These are phyloP conservation scores for Herminia tarsipennalis DNA, from an alignment of 2,888 invertebrate genomes.

Conservation along the genomic window DNA sequence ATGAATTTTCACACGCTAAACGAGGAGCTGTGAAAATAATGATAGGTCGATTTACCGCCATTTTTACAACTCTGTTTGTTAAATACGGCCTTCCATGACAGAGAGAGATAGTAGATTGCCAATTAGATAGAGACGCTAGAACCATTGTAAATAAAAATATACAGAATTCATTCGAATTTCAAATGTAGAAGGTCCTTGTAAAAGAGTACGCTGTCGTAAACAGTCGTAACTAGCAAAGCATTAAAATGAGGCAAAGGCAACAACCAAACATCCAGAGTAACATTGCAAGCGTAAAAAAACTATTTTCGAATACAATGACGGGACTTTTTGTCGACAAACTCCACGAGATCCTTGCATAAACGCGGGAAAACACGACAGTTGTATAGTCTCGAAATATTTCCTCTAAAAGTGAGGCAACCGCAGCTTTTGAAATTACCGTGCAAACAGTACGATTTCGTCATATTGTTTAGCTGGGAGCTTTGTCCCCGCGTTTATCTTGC, in stretches of 20 bases:
- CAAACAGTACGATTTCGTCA: conserved; percentile 55
- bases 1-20: too few relatives aligned
- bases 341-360: conserved; percentile 20
- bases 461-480: conserved; percentile 49
- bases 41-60: too few relatives aligned
- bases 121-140: too few relatives aligned
- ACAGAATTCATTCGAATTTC: too few relatives aligned
- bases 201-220: background rate
- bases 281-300: conserved; percentile 23
- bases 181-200: too few relatives aligned
- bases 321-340: conserved; percentile 35
- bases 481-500: conserved; percentile 53
- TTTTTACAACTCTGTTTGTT: too few relatives aligned
- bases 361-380: conserved; percentile 12
- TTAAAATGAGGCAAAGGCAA: conserved; percentile 8
- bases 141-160: too few relatives aligned
- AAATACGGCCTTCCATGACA: too few relatives aligned
- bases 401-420: conserved; percentile 19
- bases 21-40: too few relatives aligned
- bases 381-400: conserved; percentile 24
- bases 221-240: background rate
- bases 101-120: too few relatives aligned
- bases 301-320: conserved; percentile 11
- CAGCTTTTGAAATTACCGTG: conserved; percentile 56
- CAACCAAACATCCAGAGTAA: conserved; percentile 10